Base-by-base conservation (phyloP, 2,113 vertebrate species). In the Dromas ardeola region DNA sequence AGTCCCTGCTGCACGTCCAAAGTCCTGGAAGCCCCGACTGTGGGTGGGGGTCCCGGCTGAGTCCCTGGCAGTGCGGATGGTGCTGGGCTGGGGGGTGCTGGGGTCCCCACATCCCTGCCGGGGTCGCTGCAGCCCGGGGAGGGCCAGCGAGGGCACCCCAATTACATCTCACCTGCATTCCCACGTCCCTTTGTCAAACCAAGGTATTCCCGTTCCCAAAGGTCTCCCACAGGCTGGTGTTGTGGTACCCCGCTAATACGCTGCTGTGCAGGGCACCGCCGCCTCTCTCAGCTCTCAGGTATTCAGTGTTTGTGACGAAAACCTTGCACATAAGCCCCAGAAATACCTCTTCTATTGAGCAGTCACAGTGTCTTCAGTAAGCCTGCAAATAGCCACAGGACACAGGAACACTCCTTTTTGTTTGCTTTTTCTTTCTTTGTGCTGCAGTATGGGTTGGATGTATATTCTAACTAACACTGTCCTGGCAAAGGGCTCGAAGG, bases 41-140 rank as follows among this genome's bases (percentile, higher is more conserved):
- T 25, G 11, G 12, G 6, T 26, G 25, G 8, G 11, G 5, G 5
- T 38, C 21, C 43, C 0, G 0, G 11, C 36, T 55, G 30, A 30
- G 43, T 36, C 49, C 53, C n/a, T 2, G 1, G 18, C 27, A 45
- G 16, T 2, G 2, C 0, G 11, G 38, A 8, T 13, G 2, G 7
- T 30, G 19, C 26, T 36, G 26, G 25, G 10, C 38, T 62, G 53
- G 34, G 55, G 38, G 20, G 17, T 58, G 8, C 34, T 25, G 43
- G 20, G 25, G 11, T 59, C 10, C 61, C 27, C 27, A 20, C 13
- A 26, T 10, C 29, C 34, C 34, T 45, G 34, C 40, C 4, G 4
- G 45, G 34, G 3, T 38, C 13, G 3, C 58, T 10, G 11, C 29
- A 45, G 55, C 32, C 21, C 3, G 1, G 12, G 14, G 14, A 53